Conservation (phyloP, 1,140 invertebrate genomes). For the Pseudachorutes palmiensis region DNA sequence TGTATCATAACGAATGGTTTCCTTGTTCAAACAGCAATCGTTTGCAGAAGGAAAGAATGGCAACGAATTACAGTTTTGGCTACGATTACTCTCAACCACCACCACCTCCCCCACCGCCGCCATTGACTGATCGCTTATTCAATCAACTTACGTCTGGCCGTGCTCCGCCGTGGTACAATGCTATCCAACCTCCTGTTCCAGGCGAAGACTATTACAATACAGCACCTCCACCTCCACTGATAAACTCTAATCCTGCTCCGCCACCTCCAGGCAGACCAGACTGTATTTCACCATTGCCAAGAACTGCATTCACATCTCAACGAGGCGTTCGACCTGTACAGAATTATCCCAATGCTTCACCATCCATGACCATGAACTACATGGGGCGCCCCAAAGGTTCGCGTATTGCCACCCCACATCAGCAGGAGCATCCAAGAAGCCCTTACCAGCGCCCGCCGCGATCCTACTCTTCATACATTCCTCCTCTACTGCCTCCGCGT, state of each 20-base stretch:
- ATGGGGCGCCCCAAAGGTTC: not conserved
- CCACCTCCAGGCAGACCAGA: not conserved
- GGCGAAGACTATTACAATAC: slow-evolving; percentile 13
- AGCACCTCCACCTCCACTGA: not conserved
- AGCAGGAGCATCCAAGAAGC: not conserved
- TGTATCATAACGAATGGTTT: too few relatives aligned
- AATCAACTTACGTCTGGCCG: too few relatives aligned
- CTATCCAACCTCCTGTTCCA: not conserved
- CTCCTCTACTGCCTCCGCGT: slow-evolving; percentile 13
- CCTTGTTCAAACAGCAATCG: too few relatives aligned
- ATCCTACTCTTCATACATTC: not conserved
- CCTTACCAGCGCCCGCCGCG: not conserved
- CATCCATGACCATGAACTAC: not conserved
- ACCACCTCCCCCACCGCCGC: too few relatives aligned
- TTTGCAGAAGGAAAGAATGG: too few relatives aligned
- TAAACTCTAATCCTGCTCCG: not conserved
- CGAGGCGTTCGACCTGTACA: too few relatives aligned
- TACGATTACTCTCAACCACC: too few relatives aligned
- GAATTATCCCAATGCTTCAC: not conserved
- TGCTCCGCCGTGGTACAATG: too few relatives aligned
- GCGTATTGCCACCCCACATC: not conserved
- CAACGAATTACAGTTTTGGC: too few relatives aligned
- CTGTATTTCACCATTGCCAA: not conserved
- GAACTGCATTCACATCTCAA: too few relatives aligned
- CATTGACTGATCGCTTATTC: too few relatives aligned